Conservation (phyloP, 2,888 invertebrate genomes). For the Steinernema carpocapsae region DNA sequence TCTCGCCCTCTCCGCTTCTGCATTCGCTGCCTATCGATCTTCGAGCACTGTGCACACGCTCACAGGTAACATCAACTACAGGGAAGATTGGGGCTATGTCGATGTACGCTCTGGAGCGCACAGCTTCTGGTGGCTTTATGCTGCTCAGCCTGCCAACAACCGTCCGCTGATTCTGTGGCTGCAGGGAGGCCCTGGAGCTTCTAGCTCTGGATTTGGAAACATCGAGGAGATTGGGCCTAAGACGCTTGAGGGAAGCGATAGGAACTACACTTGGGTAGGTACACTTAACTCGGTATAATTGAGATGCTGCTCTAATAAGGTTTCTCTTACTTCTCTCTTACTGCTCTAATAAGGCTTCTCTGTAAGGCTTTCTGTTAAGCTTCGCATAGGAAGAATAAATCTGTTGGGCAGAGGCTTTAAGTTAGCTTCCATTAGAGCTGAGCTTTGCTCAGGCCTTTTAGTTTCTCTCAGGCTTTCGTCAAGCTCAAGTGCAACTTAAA, state of each 20-base stretch:
- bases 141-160: conserved; percentile 67
- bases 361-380: too few species aligned
- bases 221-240: conserved; percentile 82
- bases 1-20: background rate
- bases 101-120: conserved; percentile 79
- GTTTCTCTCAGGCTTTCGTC: too few species aligned
- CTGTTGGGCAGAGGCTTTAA: too few species aligned
- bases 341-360: too few species aligned
- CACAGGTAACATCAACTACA: conserved; percentile 22
- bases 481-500: too few species aligned
- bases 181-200: conserved; percentile 84
- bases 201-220: conserved; percentile 84
- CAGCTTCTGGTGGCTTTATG: conserved; percentile 86
- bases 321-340: too few species aligned
- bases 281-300: background rate
- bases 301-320: background rate
- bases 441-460: too few species aligned
- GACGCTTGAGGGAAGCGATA: conserved; percentile 21
- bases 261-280: conserved; percentile 37
- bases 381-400: too few species aligned
- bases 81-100: conserved; percentile 79
- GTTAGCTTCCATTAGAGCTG: too few species aligned
- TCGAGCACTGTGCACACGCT: conserved; percentile 35
- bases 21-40: background rate
- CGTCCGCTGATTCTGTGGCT: conserved; percentile 84